phyloP scores from a whole-genome alignment of 2,797 vertebrate species.

The Urosaurus nigricauda region DNA sequence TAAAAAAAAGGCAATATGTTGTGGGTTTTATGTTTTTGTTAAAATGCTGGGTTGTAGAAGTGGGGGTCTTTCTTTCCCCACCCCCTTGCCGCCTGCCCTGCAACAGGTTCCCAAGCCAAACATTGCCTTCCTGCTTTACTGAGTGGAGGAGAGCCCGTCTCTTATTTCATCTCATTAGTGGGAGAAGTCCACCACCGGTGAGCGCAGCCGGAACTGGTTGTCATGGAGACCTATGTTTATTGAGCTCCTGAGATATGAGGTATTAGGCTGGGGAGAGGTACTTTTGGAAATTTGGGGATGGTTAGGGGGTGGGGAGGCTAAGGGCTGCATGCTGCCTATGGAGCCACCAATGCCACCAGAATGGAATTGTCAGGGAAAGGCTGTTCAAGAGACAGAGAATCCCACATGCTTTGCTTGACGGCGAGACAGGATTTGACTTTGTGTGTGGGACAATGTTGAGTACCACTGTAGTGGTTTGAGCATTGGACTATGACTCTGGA shows the following conservation, averaged over 20 bases:
- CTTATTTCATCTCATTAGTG: conserved; percentile 70
- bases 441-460: no score
- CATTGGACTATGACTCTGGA: no score
- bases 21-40: background rate
- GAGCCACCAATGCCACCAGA: background rate
- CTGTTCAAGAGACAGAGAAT: background rate
- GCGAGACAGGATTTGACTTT: background rate
- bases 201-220: conserved; percentile 54
- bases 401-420: background rate
- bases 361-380: background rate
- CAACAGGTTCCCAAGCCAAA: conserved; percentile 67
- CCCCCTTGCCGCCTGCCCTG: conserved; percentile 52
- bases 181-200: conserved; percentile 50
- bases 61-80: background rate
- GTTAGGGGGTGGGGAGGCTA: conserved; percentile 5
- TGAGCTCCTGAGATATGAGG: conserved; percentile 68
- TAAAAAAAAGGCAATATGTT: background rate
- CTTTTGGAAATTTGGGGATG: conserved; percentile 38
- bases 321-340: background rate
- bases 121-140: conserved; percentile 73
- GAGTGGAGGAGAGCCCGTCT: conserved; percentile 52
- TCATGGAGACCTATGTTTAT: conserved; percentile 79
- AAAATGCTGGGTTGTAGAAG: background rate
- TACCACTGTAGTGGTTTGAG: no score
- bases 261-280: conserved; percentile 57